Evolutionary conservation across 2,113 vertebrate genomes (phyloP).

Genomic region (Paracanthobrama guichenoti): DNA sequence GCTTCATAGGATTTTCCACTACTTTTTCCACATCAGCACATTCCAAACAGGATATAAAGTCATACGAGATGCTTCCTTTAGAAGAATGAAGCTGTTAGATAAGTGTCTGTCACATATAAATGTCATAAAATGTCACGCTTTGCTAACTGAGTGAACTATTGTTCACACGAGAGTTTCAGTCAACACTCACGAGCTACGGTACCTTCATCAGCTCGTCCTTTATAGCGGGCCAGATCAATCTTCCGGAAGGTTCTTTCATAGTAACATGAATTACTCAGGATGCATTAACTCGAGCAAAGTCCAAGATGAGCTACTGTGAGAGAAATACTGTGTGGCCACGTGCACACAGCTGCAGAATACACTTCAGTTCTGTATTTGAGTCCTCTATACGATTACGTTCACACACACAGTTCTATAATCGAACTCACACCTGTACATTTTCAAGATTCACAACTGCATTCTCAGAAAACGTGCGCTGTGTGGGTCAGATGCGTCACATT

Average conservation of each 20-base stretch:
- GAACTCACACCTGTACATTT: not conserved
- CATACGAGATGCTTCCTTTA: not conserved
- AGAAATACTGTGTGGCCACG: not conserved
- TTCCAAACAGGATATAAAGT: not conserved
- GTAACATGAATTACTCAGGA: not conserved
- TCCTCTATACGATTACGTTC: not conserved
- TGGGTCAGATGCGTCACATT: not conserved
- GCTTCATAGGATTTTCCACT: not conserved
- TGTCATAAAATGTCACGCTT: constrained; percentile 2
- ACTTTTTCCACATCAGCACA: constrained; percentile 2
- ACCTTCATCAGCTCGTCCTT: not conserved
- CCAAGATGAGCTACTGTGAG: not conserved
- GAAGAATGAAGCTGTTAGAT: not conserved
- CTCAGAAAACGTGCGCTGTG: not conserved
- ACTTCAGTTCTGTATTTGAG: not conserved
- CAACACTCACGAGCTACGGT: not conserved
- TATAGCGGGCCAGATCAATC: not conserved
- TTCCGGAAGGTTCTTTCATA: not conserved
- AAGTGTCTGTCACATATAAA: constrained; percentile 8
- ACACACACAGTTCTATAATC: not conserved
- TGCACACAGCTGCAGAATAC: not conserved
- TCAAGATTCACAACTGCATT: not conserved
- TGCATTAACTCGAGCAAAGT: not conserved
- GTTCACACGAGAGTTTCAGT: not conserved
- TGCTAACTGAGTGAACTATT: not conserved